Conservation (phyloP, 2,888 invertebrate species). For the Pyrrhosoma nymphula region DNA sequence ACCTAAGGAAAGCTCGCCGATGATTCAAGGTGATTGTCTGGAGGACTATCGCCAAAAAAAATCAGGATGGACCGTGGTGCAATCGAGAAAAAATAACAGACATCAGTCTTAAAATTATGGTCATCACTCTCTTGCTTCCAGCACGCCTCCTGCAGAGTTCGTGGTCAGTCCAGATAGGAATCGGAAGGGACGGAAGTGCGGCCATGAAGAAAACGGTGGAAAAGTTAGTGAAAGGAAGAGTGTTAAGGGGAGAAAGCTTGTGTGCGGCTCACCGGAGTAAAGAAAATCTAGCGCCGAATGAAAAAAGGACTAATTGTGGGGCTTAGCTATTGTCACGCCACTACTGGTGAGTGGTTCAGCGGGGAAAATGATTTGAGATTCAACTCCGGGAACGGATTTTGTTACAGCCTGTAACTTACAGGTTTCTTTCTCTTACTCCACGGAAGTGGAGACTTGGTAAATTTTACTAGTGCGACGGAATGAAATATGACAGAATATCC, state of each 20-base stretch:
- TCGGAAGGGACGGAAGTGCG: slow-evolving; percentile 10
- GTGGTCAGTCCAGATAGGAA: neutral
- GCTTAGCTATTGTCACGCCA: neutral
- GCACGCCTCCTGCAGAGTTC: neutral
- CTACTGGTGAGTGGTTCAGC: neutral
- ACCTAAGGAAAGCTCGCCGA: neutral
- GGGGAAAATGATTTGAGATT: neutral
- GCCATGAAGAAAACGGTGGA: neutral
- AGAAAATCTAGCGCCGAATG: neutral
- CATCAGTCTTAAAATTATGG: neutral
- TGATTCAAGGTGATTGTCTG: neutral
- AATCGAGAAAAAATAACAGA: neutral
- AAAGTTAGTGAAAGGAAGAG: neutral
- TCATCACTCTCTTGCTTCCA: neutral
- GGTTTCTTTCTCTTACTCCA: no score
- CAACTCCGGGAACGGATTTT: no score
- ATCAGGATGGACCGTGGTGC: neutral
- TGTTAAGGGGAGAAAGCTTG: neutral
- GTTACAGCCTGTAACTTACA: no score
- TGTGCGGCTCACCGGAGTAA: neutral
- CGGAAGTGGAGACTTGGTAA: no score
- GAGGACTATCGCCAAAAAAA: neutral
- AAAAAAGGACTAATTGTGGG: neutral
- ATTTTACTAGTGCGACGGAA: no score
- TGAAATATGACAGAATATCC: no score